Base-by-base conservation (phyloP, 2,113 vertebrate genomes). In the Cacatua alba region DNA sequence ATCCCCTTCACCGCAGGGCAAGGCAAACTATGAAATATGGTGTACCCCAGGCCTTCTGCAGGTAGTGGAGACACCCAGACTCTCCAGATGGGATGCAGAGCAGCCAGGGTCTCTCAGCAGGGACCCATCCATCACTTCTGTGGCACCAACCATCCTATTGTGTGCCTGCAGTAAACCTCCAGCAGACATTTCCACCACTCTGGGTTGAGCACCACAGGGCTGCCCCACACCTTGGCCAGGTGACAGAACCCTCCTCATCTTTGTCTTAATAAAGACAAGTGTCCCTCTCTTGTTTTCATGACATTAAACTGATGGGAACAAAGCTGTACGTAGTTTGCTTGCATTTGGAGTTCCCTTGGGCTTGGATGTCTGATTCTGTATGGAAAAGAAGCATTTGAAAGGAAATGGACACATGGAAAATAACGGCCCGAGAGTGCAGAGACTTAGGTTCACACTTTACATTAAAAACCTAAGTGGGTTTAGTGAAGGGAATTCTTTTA, bases 1-100 rank as follows among this genome's bases (percentile, higher is more conserved):
- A 55, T 49, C 6, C 19, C 7, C 26, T 81, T 57, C 0, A 0
- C 9, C 0, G 0, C 8, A n/a, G 46, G 12, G 33, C 51, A 75
- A 70, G 13, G n/a, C 13, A 10, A 31, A 63, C 17, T 20, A 37
- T 5, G 29, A 26, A 26, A 48, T 15, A 52, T 35, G 12, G 57
- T 25, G n/a, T 11, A 25, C 6, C 17, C 29, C 0, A 0, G 5
- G 9, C 7, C 7, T 44, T 20, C 62, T 17, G 16, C 2, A 11
- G 26, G 6, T 26, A 4, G 0, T 51, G 43, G 35, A 33, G 29
- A 21, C 33, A 71, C 7, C 6, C 41, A 82, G 23, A 24, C 10
- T 41, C 43, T 64, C 11, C 4, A 48, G 70, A 70, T 0, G 0
- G 37, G 26, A 72, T 35, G 26, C 29, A 44, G 24, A 17, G 41